A percentile compares a stretch with the other conserved stretches of the same genome.
Conservation (phyloP, 1,140 invertebrate genomes). For the Maniola jurtina region DNA sequence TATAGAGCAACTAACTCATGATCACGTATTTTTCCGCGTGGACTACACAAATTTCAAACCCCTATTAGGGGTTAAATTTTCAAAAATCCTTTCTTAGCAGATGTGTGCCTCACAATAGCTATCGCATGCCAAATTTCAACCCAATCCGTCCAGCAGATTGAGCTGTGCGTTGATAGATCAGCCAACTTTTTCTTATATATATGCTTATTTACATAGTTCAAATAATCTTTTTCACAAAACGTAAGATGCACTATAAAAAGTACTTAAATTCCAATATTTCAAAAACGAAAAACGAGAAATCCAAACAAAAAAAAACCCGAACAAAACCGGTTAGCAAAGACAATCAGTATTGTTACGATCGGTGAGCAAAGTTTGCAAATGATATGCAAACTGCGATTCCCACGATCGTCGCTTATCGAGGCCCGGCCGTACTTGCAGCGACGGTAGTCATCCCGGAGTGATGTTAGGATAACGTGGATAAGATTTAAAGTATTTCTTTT, state of each 20-base stretch:
- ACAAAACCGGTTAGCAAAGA: constrained; percentile 26
- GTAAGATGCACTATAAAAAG: neutral
- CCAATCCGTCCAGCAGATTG: no score
- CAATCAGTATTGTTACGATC: constrained; percentile 36
- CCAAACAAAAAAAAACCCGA: neutral
- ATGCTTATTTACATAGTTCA: neutral
- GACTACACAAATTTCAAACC: no score
- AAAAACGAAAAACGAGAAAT: neutral
- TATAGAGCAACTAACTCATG: no score
- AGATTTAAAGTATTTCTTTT: neutral
- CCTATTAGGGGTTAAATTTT: no score
- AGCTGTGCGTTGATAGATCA: no score
- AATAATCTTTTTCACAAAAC: no score
- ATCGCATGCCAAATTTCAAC: no score
- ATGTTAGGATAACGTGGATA: constrained; percentile 25
- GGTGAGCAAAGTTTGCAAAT: constrained; percentile 49
- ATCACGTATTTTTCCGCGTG: no score
- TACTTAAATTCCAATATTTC: neutral
- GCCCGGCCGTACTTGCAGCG: constrained; percentile 18
- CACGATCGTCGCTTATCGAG: constrained; percentile 64
- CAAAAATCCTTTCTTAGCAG: no score
- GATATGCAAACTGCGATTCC: constrained; percentile 63
- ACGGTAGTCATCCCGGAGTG: constrained; percentile 22
- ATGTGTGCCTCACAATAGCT: no score
- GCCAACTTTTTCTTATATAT: no score